These are phyloP conservation scores for Drosophila funebris DNA, from an alignment of 1,140 invertebrate genomes.

Conservation along the genomic window DNA sequence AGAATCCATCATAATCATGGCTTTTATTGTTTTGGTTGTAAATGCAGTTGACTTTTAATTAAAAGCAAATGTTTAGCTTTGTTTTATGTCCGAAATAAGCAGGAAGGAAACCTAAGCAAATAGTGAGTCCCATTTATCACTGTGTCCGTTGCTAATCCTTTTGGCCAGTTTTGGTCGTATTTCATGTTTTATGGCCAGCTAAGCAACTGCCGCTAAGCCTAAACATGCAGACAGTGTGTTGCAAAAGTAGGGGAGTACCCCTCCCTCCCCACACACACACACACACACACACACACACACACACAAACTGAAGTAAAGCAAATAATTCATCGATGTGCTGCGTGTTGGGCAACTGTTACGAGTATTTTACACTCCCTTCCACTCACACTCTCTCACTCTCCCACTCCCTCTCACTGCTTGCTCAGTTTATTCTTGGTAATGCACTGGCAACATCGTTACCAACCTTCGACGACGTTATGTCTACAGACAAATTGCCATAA, in stretches of 20 bases:
- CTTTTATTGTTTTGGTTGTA: slow-evolving; percentile 14
- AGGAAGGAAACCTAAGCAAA: slow-evolving; percentile 70
- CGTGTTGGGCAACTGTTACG: slow-evolving; percentile 76
- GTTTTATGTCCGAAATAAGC: slow-evolving; percentile 69
- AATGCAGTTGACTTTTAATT: slow-evolving; percentile 65
- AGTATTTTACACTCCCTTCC: slow-evolving; percentile 62
- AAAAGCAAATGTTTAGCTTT: slow-evolving; percentile 79
- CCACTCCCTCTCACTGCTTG: background rate
- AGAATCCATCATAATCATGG: slow-evolving; percentile 1
- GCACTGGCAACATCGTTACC: slow-evolving; percentile 35
- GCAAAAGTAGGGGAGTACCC: background rate
- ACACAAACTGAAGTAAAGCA: slow-evolving; percentile 29
- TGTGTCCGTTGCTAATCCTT: slow-evolving; percentile 64
- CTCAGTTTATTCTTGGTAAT: slow-evolving; percentile 10
- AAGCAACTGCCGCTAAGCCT: slow-evolving; percentile 76
- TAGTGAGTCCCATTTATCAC: slow-evolving; percentile 67
- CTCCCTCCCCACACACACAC: background rate
- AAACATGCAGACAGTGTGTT: slow-evolving; percentile 52
- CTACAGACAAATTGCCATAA: slow-evolving; percentile 82
- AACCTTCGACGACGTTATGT: slow-evolving; percentile 64
- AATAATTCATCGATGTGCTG: slow-evolving; percentile 75
- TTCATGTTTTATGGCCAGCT: slow-evolving; percentile 80
- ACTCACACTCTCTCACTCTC: background rate
- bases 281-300: too few relatives aligned
- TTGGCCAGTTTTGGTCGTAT: slow-evolving; percentile 72